Conservation (phyloP, 2,797 vertebrate species). For the Acrocephalus scirpaceus region DNA sequence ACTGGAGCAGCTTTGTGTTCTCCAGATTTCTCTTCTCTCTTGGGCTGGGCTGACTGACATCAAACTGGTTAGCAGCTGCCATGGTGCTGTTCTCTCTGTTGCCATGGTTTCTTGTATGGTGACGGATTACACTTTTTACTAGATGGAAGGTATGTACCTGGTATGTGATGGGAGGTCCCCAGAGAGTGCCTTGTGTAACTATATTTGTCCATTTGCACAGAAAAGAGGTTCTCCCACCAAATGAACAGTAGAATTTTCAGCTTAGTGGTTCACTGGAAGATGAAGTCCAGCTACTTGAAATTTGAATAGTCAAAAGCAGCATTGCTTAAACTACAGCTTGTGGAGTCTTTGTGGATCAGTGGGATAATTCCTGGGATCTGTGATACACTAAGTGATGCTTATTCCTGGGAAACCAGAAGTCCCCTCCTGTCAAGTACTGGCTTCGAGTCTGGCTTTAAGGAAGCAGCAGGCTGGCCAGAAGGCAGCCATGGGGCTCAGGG, state of each 20-base stretch:
- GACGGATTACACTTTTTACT: background rate
- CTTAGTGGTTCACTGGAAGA: background rate
- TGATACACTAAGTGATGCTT: background rate
- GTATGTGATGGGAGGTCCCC: background rate
- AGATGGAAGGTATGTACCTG: background rate
- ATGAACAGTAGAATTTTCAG: conserved; percentile 16
- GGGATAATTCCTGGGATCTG: background rate
- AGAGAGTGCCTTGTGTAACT: background rate
- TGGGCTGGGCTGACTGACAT: background rate
- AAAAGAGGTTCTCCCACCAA: conserved; percentile 24
- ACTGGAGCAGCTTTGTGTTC: background rate
- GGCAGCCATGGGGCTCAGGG: background rate
- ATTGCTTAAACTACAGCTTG: background rate
- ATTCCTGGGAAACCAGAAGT: background rate
- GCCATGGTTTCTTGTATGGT: background rate
- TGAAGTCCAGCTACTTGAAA: conserved; percentile 10
- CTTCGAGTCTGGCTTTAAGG: background rate
- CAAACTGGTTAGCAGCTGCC: background rate
- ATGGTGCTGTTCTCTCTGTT: background rate
- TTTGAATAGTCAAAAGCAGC: background rate
- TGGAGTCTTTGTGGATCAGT: background rate
- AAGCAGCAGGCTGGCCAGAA: background rate
- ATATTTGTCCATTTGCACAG: background rate
- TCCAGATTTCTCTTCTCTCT: background rate
- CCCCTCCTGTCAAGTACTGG: background rate